phyloP scores from a whole-genome alignment of 2,113 vertebrate genomes.

The Pachypanchax playfairii region DNA sequence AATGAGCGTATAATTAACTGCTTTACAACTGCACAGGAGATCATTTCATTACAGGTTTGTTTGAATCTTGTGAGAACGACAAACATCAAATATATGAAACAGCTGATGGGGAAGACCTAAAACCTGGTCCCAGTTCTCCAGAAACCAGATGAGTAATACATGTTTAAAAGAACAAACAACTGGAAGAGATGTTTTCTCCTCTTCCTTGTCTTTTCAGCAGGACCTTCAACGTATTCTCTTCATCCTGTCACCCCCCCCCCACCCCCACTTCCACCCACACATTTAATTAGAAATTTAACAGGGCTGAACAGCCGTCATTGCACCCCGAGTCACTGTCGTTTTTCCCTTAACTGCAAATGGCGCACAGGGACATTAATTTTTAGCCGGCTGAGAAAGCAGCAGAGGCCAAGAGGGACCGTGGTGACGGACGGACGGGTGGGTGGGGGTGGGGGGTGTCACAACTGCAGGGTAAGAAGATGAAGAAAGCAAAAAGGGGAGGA shows the following conservation, averaged over 20 bases:
- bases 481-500: no score
- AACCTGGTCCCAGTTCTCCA: constrained; percentile 2
- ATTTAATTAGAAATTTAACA: constrained; percentile 85
- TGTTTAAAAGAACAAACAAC: no score
- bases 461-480: constrained; percentile 38
- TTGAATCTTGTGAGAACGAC: background rate
- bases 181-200: constrained; percentile 1
- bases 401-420: constrained; percentile 57
- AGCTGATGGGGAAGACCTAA: no score
- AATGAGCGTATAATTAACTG: constrained; percentile 1
- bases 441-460: constrained; percentile 23
- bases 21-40: background rate
- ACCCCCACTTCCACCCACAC: constrained; percentile 32
- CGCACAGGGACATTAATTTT: constrained; percentile 82
- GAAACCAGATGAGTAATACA: background rate
- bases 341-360: constrained; percentile 84
- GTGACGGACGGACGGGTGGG: constrained; percentile 23
- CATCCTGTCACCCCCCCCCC: constrained; percentile 20
- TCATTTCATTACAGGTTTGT: background rate
- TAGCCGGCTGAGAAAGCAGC: constrained; percentile 75
- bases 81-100: background rate
- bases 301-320: constrained; percentile 78
- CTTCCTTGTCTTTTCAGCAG: constrained; percentile 8
- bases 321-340: constrained; percentile 77
- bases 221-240: no score